Conservation (phyloP, 2,888 invertebrate species). For the Sisyra nigra region DNA sequence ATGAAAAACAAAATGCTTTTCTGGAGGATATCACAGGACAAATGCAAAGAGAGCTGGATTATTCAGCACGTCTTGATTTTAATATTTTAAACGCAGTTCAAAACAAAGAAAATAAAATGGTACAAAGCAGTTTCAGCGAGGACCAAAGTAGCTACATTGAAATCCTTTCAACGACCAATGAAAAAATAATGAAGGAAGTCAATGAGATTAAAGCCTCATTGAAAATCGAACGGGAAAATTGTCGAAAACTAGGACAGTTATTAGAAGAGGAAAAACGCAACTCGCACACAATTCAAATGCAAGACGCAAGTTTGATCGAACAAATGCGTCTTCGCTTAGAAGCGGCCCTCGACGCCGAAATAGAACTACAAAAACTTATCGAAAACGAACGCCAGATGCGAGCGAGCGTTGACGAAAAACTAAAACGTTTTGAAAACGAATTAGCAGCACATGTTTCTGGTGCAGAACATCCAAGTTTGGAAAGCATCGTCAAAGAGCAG, state of each 20-base stretch:
- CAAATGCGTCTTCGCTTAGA: conserved; percentile 47
- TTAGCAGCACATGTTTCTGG: neutral
- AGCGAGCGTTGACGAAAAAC: conserved; percentile 15
- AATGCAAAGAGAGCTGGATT: conserved; percentile 39
- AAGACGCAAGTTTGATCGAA: conserved; percentile 49
- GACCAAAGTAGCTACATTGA: conserved; percentile 9
- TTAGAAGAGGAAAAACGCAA: conserved; percentile 40
- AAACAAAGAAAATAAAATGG: neutral
- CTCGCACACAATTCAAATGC: conserved; percentile 36
- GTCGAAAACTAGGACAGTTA: conserved; percentile 36
- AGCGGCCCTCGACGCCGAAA: conserved; percentile 43
- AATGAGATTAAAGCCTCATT: conserved; percentile 30
- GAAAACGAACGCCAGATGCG: conserved; percentile 18
- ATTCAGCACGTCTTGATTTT: conserved; percentile 40
- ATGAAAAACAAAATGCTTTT: conserved; percentile 20
- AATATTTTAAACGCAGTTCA: conserved; percentile 40
- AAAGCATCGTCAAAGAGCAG: conserved; percentile 13
- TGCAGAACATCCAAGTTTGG: neutral
- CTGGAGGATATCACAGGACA: conserved; percentile 36
- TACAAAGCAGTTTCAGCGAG: neutral
- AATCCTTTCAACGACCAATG: neutral
- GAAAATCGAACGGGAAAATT: conserved; percentile 33
- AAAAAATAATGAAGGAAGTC: conserved; percentile 25
- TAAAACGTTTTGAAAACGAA: conserved; percentile 13
- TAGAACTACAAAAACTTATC: conserved; percentile 41